Conservation (phyloP, 2,888 invertebrate genomes). For the Cheilosia urbana region DNA sequence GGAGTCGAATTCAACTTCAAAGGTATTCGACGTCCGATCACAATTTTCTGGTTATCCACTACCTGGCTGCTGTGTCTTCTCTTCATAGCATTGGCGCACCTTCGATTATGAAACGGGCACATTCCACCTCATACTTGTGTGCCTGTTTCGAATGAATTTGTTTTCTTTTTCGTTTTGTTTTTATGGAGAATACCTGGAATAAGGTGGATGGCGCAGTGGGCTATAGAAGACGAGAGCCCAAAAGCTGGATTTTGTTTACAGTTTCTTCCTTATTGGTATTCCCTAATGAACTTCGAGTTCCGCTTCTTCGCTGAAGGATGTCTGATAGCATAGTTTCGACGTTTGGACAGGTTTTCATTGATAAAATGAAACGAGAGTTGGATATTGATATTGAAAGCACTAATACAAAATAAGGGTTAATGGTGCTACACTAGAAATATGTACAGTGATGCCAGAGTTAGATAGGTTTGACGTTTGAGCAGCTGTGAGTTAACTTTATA, state of each 20-base stretch:
- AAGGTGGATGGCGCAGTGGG: slow-evolving; percentile 13
- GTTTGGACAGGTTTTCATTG: slow-evolving; percentile 65
- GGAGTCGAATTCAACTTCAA: not conserved
- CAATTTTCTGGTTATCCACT: slow-evolving; percentile 29
- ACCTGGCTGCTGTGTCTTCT: slow-evolving; percentile 14
- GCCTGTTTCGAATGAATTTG: slow-evolving; percentile 15
- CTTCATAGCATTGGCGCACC: slow-evolving; percentile 62
- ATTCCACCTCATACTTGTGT: slow-evolving; percentile 52
- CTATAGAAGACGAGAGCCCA: not conserved
- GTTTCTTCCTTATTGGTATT: slow-evolving; percentile 54
- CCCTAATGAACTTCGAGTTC: slow-evolving; percentile 36
- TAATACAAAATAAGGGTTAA: no score
- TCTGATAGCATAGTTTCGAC: slow-evolving; percentile 34
- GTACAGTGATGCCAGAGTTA: no score
- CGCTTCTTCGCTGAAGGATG: slow-evolving; percentile 22
- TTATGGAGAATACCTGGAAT: slow-evolving; percentile 41
- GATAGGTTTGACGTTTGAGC: no score
- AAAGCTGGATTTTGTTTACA: slow-evolving; percentile 49
- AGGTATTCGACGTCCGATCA: slow-evolving; percentile 23
- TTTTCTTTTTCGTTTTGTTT: slow-evolving; percentile 37
- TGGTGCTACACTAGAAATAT: no score
- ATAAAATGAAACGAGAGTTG: slow-evolving; percentile 37
- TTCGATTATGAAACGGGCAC: slow-evolving; percentile 67
- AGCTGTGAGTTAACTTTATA: not conserved
- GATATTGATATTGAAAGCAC: not conserved